Evolutionary conservation across 2,113 vertebrate species (phyloP), one percentile per base, ranked within the genome.

Genomic region (Carettochelys insculpta): DNA sequence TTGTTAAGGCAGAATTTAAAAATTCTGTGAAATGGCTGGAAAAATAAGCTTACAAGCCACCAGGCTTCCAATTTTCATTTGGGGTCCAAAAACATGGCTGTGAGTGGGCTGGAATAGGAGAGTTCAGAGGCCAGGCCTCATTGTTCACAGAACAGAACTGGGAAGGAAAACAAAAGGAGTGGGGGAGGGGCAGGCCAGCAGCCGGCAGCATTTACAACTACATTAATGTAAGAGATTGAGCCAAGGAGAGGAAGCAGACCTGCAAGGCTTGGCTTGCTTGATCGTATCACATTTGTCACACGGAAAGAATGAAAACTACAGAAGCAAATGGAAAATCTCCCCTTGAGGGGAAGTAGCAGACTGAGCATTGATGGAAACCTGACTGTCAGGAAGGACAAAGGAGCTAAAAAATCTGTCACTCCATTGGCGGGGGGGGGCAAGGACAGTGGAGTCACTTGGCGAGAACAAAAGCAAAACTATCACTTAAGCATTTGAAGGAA

Each of bases 401-500:
- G 11, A 84, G 48, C 29, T 83, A 68, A 31, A 82, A 93, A 91
- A 79, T 6, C 19, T 20, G 68, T 61, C 7, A 1, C 34, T 89
- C 61, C 85, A 54, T n/a, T n/a, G n/a, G n/a, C n/a, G n/a, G 31
- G 11, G 34, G 31, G 61, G 88, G 84, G 73, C 11, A 68, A 80
- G 41, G 10, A 88, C 20, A 73, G 53, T 3, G 48, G 20, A 9
- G 8, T 1, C 78, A 29, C 8, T 79, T 12, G 76, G 4, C 31
- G 48, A 81, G 82, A 73, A 31, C 43, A 34, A 86, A 85, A 83
- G 11, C 22, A 12, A 73, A 83, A 8, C 43, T 52, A 88, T 43
- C 90, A 90, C 17, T 75, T 53, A 54, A 61, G 87, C 87, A 88
- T 7, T 41, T 89, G 87, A 95, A 93, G 85, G 51, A 92, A 75